Conservation (phyloP, 2,888 invertebrate species). For the Pinctada fucata region DNA sequence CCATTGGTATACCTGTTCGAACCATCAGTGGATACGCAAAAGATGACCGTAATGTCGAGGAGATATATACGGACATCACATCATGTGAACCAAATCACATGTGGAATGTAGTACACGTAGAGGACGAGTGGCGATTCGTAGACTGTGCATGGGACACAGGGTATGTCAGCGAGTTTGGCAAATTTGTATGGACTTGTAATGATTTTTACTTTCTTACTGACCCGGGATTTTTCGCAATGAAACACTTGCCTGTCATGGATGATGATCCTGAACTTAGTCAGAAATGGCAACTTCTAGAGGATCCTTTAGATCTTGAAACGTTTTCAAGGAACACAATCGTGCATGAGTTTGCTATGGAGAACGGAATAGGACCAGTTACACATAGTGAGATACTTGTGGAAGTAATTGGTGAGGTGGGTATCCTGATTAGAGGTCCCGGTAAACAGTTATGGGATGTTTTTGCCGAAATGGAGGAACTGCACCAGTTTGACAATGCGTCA, state of each 20-base stretch:
- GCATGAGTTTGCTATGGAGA: slow-evolving; percentile 32
- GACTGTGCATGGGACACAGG: slow-evolving; percentile 61
- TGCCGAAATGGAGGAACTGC: slow-evolving; percentile 24
- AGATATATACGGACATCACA: slow-evolving; percentile 33
- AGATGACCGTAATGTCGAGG: slow-evolving; percentile 48
- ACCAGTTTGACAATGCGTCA: slow-evolving; percentile 14
- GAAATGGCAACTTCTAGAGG: slow-evolving; percentile 36
- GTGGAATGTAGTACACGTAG: slow-evolving; percentile 55
- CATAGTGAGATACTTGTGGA: slow-evolving; percentile 28
- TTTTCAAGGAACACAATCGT: slow-evolving; percentile 33
- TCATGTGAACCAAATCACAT: slow-evolving; percentile 49
- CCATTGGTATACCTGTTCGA: slow-evolving; percentile 44
- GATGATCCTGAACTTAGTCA: slow-evolving; percentile 46
- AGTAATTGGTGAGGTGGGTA: slow-evolving; percentile 15
- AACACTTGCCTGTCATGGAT: slow-evolving; percentile 60
- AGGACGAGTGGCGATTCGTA: slow-evolving; percentile 56
- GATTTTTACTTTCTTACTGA: slow-evolving; percentile 66
- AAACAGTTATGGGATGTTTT: slow-evolving; percentile 16
- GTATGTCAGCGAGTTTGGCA: slow-evolving; percentile 40
- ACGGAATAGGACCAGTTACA: slow-evolving; percentile 28
- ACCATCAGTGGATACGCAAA: slow-evolving; percentile 53
- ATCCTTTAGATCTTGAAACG: slow-evolving; percentile 31
- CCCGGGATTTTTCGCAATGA: slow-evolving; percentile 57
- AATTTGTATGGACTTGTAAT: slow-evolving; percentile 50
- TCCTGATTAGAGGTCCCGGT: slow-evolving; percentile 23